A percentile compares a stretch with the other conserved stretches of the same genome.
Conservation (phyloP, 2,888 invertebrate genomes). For the Apamea monoglypha region DNA sequence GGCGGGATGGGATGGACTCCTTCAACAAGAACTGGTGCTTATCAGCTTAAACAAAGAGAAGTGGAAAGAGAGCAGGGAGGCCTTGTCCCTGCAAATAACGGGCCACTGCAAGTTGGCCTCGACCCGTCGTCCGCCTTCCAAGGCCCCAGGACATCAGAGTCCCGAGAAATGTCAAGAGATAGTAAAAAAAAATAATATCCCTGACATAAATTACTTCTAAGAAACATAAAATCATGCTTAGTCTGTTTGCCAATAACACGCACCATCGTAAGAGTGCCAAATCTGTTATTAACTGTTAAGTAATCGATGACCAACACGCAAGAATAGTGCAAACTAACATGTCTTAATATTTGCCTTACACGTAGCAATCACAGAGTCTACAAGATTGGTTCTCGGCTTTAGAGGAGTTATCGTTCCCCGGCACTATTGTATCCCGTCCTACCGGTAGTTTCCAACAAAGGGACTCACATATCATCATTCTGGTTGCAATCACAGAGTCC, state of each 20-base stretch:
- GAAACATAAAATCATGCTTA: constrained; percentile 29
- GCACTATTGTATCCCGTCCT: constrained; percentile 50
- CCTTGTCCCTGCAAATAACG: neutral
- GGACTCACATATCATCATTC: constrained; percentile 57
- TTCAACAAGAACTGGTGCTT: neutral
- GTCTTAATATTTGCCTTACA: constrained; percentile 34
- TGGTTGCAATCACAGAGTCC: neutral
- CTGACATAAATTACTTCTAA: constrained; percentile 13
- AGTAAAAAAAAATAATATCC: constrained; percentile 19
- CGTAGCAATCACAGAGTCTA: neutral
- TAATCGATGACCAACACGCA: constrained; percentile 36
- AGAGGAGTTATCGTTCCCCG: constrained; percentile 23
- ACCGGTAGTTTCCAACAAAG: constrained; percentile 53
- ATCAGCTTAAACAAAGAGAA: neutral
- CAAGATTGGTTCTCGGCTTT: constrained; percentile 14
- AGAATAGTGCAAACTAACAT: constrained; percentile 21
- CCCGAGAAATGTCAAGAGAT: neutral
- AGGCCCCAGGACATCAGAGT: neutral
- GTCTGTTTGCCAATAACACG: constrained; percentile 44
- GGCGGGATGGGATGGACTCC: neutral
- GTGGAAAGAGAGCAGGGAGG: neutral
- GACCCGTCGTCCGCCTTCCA: neutral
- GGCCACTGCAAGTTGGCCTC: neutral
- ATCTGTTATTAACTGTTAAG: constrained; percentile 38
- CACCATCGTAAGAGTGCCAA: constrained; percentile 27